Percentiles rank a stretch among this genome's conserved stretches.
Evolutionary conservation across 2,113 vertebrate genomes (phyloP).

Genomic region (Channa maculata): DNA sequence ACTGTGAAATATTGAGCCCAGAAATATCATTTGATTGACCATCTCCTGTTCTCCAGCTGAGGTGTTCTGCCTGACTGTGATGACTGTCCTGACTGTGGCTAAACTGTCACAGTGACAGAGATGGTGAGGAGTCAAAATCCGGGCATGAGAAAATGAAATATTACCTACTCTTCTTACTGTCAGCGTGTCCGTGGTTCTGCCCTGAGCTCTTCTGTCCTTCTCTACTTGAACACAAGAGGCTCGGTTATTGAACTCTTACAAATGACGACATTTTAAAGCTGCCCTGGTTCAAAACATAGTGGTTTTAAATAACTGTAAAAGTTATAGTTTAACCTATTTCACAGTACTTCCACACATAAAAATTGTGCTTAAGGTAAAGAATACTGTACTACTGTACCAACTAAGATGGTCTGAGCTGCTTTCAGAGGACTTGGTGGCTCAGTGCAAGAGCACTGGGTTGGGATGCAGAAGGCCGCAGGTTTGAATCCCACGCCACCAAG

Average conservation of each 20-base stretch:
- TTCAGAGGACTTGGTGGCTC: no score
- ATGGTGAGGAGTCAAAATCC: not conserved
- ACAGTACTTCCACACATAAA: no score
- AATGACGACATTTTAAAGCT: not conserved
- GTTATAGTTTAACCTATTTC: no score
- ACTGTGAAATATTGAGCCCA: conserved; percentile 52
- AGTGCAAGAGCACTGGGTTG: no score
- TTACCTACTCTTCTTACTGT: conserved; percentile 11
- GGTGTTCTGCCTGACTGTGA: conserved; percentile 29
- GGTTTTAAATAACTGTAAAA: not conserved
- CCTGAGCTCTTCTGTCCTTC: not conserved
- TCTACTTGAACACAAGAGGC: conserved; percentile 6
- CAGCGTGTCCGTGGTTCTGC: not conserved
- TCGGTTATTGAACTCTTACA: not conserved
- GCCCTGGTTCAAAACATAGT: not conserved
- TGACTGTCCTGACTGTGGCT: conserved; percentile 22
- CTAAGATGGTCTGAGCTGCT: no score
- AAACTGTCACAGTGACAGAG: conserved; percentile 39
- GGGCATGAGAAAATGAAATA: conserved; percentile 18
- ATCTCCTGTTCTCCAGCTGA: conserved; percentile 39
- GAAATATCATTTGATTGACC: conserved; percentile 51
- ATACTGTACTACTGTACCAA: no score
- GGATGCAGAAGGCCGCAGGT: no score
- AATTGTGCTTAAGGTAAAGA: no score
- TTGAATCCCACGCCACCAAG: no score